Evolutionary conservation across 2,888 invertebrate species (phyloP).

Genomic region (Melieria crassipennis): DNA sequence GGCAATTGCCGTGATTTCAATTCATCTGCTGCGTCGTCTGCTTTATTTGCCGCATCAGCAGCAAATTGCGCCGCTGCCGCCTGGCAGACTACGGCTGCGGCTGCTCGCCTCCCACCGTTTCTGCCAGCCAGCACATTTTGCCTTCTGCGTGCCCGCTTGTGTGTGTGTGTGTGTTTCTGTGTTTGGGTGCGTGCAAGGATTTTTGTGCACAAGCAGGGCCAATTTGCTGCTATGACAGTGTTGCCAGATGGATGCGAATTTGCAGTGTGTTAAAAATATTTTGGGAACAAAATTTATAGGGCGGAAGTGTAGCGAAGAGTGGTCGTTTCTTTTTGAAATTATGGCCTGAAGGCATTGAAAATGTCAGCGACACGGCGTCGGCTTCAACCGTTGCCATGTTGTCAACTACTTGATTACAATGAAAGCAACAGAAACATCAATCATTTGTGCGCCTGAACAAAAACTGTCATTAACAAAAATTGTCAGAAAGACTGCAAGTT

Average conservation of each 20-base stretch:
- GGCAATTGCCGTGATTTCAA: conserved; percentile 61
- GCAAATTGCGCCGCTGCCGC: conserved; percentile 41
- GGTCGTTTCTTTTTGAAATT: neutral
- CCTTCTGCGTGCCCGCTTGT: conserved; percentile 27
- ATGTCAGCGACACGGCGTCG: too few relatives aligned
- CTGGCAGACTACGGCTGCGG: conserved; percentile 54
- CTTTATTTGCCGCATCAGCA: conserved; percentile 49
- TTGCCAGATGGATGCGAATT: conserved; percentile 35
- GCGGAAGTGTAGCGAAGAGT: neutral
- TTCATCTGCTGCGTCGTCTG: conserved; percentile 49
- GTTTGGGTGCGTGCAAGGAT: neutral
- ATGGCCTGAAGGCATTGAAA: neutral
- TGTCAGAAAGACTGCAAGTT: too few relatives aligned
- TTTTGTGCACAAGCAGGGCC: conserved; percentile 27
- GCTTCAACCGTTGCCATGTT: too few relatives aligned
- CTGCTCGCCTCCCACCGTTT: conserved; percentile 26
- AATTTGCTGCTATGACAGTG: conserved; percentile 28
- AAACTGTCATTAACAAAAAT: too few relatives aligned
- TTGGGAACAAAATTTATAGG: neutral
- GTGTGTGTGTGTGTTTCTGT: conserved; percentile 43
- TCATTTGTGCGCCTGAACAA: too few relatives aligned
- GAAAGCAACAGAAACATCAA: too few relatives aligned
- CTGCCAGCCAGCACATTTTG: neutral
- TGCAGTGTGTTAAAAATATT: neutral
- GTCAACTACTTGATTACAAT: too few relatives aligned